These are phyloP conservation scores for Drosophila cognata DNA, from an alignment of 2,888 invertebrate species.

Conservation along the genomic window DNA sequence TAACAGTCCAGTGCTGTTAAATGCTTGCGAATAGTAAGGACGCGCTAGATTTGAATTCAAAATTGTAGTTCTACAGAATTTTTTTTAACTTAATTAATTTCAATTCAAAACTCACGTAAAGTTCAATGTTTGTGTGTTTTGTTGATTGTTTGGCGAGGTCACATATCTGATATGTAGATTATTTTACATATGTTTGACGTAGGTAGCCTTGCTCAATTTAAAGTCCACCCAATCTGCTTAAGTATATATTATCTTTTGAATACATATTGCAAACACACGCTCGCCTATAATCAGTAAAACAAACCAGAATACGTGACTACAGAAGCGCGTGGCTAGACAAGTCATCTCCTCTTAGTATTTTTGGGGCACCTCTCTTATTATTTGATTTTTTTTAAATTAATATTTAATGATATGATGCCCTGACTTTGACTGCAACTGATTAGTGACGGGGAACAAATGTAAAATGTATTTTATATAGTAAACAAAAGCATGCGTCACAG, in stretches of 20 bases:
- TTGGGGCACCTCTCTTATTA: constrained; percentile 35
- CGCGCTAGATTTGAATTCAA: constrained; percentile 27
- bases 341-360: constrained; percentile 30
- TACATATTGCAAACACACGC: constrained; percentile 32
- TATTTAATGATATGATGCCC: background rate
- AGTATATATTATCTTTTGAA: constrained; percentile 3
- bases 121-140: constrained; percentile 1
- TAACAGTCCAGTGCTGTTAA: constrained; percentile 27
- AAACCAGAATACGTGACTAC: constrained; percentile 51
- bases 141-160: background rate
- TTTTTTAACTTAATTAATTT: background rate
- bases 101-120: background rate
- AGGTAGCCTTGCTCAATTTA: constrained; percentile 26
- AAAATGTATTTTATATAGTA: constrained; percentile 28
- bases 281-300: constrained; percentile 45
- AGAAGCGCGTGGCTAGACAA: constrained; percentile 54
- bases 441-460: background rate
- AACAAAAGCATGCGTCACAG: constrained; percentile 54
- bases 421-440: constrained; percentile 7
- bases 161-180: background rate
- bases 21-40: background rate
- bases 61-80: background rate
- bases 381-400: constrained; percentile 3
- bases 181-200: background rate
- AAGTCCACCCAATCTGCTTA: constrained; percentile 29